Conservation (phyloP, 2,113 vertebrate genomes). For the Dasyprocta punctata region DNA sequence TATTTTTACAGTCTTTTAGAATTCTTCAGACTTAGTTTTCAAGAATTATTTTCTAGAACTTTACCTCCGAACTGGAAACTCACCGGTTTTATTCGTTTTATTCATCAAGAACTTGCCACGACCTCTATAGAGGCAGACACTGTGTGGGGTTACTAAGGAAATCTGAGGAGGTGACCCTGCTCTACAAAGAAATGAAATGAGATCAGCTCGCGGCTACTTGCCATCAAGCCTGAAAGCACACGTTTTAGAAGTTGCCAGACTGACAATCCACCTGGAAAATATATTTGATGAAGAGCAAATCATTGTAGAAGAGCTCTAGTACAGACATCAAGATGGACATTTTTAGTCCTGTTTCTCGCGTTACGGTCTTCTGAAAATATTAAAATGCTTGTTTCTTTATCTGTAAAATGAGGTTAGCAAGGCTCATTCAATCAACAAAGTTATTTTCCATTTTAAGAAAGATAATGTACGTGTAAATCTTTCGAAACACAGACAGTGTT, state of each 20-base stretch:
- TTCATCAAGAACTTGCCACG: not conserved
- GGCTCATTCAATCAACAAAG: not conserved
- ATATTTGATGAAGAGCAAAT: not conserved
- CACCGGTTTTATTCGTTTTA: not conserved
- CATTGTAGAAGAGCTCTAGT: not conserved
- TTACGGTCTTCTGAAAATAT: not conserved
- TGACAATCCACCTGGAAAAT: not conserved
- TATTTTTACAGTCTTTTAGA: not conserved
- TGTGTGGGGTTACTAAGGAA: too few relatives aligned
- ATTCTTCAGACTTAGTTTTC: not conserved
- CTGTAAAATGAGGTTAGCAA: not conserved
- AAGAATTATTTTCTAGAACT: not conserved
- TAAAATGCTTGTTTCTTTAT: not conserved
- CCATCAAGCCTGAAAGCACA: not conserved
- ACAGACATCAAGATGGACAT: not conserved
- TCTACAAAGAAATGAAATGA: too few relatives aligned
- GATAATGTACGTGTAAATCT: not conserved
- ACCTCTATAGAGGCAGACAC: too few relatives aligned
- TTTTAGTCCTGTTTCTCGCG: not conserved
- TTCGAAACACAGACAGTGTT: not conserved
- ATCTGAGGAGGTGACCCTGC: too few relatives aligned
- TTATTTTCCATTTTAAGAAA: not conserved
- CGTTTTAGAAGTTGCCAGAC: not conserved
- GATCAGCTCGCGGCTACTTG: not conserved
- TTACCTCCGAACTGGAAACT: not conserved